Evolutionary conservation across 2,888 invertebrate genomes (phyloP).

Genomic region (Scaeva pyrastri): DNA sequence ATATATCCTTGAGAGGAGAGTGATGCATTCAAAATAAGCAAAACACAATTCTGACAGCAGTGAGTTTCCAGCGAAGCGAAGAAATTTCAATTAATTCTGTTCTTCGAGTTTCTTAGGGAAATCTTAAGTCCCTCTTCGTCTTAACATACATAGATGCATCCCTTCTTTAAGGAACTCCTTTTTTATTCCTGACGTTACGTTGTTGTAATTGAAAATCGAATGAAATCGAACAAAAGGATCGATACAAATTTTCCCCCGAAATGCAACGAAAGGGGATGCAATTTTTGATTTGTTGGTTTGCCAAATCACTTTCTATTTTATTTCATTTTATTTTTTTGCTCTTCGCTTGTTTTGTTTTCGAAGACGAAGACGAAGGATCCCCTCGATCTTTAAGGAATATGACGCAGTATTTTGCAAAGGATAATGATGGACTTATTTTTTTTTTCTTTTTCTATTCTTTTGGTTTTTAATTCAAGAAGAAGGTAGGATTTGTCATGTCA

Average conservation of each 20-base stretch:
- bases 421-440: conserved; percentile 55
- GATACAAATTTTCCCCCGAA: conserved; percentile 58
- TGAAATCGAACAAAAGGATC: conserved; percentile 58
- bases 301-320: conserved; percentile 54
- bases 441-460: not conserved
- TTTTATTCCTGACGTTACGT: not conserved
- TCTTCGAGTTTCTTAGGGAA: conserved; percentile 14
- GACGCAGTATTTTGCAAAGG: conserved; percentile 67
- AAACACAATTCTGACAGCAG: not conserved
- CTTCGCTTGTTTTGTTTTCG: conserved; percentile 8
- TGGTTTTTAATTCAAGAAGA: not conserved
- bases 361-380: conserved; percentile 4
- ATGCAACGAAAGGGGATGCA: conserved; percentile 44
- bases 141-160: not conserved
- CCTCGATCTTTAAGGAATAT: conserved; percentile 21
- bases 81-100: conserved; percentile 67
- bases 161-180: conserved; percentile 37
- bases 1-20: conserved; percentile 69
- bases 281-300: conserved; percentile 72
- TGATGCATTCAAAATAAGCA: not conserved
- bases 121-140: no score
- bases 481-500: conserved; percentile 73
- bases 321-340: conserved; percentile 44
- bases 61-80: conserved; percentile 36
- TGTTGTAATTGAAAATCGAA: not conserved